These are phyloP conservation scores for Sisyra nigra DNA, from an alignment of 2,888 invertebrate species.

Conservation along the genomic window DNA sequence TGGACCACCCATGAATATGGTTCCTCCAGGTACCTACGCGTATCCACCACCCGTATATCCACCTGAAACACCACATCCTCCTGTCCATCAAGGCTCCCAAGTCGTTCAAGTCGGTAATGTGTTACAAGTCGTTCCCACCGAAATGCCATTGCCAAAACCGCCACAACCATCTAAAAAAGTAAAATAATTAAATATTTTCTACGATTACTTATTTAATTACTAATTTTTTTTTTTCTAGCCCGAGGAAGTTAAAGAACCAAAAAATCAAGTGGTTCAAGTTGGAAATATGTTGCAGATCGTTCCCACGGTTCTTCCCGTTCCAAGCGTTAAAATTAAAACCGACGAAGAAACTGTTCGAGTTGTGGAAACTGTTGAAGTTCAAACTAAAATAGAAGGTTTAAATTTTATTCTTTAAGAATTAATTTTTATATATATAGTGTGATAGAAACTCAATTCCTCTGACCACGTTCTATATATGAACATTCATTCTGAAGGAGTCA, in stretches of 20 bases:
- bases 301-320: constrained; percentile 23
- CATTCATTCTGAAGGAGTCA: no score
- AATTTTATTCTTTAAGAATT: no score
- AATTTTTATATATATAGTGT: no score
- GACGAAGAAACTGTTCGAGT: neutral
- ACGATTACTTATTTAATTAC: neutral
- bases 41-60: constrained; percentile 8
- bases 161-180: neutral
- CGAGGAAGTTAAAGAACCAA: constrained; percentile 8
- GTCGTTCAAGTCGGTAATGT: constrained; percentile 38
- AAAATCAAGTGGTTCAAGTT: constrained; percentile 26
- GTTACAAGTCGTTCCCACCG: constrained; percentile 39
- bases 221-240: constrained; percentile 10
- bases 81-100: constrained; percentile 12
- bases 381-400: neutral
- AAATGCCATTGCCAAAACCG: constrained; percentile 17
- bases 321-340: neutral
- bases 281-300: constrained; percentile 43
- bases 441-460: no score
- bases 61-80: constrained; percentile 1
- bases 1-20: neutral
- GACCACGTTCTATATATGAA: no score
- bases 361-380: neutral
- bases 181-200: neutral
- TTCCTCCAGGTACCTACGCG: constrained; percentile 3